phyloP scores from a whole-genome alignment of 92 coral and sea anemone species.

The Micromussa lordhowensis region DNA sequence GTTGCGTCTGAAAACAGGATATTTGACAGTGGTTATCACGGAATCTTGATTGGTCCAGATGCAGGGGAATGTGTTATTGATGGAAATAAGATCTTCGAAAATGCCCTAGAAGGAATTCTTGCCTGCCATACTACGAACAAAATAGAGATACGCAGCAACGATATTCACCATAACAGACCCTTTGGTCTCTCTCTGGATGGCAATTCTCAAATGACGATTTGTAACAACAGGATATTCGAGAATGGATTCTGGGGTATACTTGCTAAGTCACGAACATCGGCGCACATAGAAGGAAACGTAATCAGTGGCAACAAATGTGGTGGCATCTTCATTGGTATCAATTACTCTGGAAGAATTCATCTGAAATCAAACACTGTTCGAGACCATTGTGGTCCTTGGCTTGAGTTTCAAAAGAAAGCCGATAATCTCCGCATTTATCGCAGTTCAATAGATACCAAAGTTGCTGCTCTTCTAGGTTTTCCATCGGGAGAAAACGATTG shows the following conservation, averaged over 20 bases:
- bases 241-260: constrained; percentile 74
- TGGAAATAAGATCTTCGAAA: constrained; percentile 70
- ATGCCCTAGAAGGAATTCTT: constrained; percentile 61
- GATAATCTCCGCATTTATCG: neutral
- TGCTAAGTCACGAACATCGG: constrained; percentile 50
- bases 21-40: constrained; percentile 61
- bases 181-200: constrained; percentile 70
- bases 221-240: constrained; percentile 69
- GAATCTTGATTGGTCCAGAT: constrained; percentile 57
- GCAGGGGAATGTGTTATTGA: constrained; percentile 54
- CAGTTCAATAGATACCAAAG: no score
- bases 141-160: constrained; percentile 34
- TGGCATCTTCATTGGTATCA: constrained; percentile 67
- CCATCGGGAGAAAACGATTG: constrained; percentile 19
- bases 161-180: constrained; percentile 70
- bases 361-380: constrained; percentile 66
- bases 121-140: neutral
- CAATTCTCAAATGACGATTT: constrained; percentile 20
- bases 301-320: constrained; percentile 81
- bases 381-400: constrained; percentile 80
- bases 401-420: neutral
- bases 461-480: no score
- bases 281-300: constrained; percentile 55
- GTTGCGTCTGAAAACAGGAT: constrained; percentile 61
- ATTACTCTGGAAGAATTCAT: constrained; percentile 59